phyloP scores from a whole-genome alignment of 2,113 vertebrate species.

The Pomatorhinus ruficollis region DNA sequence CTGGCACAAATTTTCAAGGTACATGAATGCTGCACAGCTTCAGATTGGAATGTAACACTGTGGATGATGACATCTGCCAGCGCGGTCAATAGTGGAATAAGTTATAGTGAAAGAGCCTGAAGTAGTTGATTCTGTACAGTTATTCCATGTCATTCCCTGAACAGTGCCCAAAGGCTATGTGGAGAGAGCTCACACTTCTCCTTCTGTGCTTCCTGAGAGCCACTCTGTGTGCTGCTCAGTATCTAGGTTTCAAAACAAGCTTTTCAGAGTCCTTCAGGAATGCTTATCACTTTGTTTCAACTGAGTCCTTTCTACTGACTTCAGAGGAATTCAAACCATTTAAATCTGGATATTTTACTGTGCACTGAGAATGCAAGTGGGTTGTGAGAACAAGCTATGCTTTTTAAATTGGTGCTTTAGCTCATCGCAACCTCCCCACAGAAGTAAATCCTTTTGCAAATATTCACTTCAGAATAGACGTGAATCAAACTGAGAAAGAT shows the following conservation, averaged over 20 bases:
- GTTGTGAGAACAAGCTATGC: neutral
- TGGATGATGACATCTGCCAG: neutral
- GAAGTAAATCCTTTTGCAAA: neutral
- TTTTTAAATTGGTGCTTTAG: neutral
- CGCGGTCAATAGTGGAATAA: neutral
- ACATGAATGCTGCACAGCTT: neutral
- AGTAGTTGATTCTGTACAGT: neutral
- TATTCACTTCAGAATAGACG: neutral
- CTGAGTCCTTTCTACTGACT: neutral
- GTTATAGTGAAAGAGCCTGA: neutral
- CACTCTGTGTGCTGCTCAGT: neutral
- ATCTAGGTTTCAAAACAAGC: neutral
- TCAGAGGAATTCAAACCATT: neutral
- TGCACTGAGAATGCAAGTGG: neutral
- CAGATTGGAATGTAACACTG: neutral
- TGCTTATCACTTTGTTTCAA: neutral
- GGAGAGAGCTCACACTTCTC: neutral
- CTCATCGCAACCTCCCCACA: neutral
- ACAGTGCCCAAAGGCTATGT: fast-evolving
- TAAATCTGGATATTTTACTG: neutral
- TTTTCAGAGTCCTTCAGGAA: neutral
- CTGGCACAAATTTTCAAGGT: neutral
- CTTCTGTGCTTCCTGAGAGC: neutral
- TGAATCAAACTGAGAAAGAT: neutral
- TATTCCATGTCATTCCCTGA: neutral